Evolutionary conservation across 2,113 vertebrate species (phyloP), one percentile per base, ranked within the genome.

Genomic region (Bubo blakistoni): DNA sequence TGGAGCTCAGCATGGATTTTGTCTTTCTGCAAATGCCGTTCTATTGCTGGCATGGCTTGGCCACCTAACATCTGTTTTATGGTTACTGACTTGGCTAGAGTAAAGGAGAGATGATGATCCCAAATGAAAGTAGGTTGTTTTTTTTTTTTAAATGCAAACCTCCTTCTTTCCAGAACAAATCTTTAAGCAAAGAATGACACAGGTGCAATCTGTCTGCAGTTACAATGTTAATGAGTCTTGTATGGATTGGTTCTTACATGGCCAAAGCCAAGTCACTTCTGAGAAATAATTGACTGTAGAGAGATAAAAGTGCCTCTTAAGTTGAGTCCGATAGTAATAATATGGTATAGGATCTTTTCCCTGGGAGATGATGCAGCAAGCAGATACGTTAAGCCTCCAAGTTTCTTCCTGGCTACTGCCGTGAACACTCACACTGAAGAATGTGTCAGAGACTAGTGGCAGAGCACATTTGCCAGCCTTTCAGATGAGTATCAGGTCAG

Each of bases 191-290:
- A 80, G 87, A 95, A 94, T 51, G 4, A 70, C 22, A 32, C 65
- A 95, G 52, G 30, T 47, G 7, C 63, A 94, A 93, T 95, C 59
- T 66, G 17, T 67, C 82, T 87, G 85, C 69, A 81, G 83, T 88
- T 96, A 90, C 52, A 77, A 74, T 74, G 38, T 25, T 83, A 96
- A 90, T 87, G 47, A 86, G 30, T 80, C 90, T 92, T 96, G 84
- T 94, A 91, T 89, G 49, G 52, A 93, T 87, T 86, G 59, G 29
- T 81, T 88, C 66, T 95, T 85, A 90, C 4, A 30, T 54, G 79
- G 72, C 42, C 70, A 36, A 95, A 93, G 71, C 80, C 66, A 91
- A 95, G 54, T 27, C 25, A 89, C n/a, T 32, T 97, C 66, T 69
- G 66, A 78, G 83, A 95, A 94, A 82, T 90, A 88, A 90, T 14